Evolutionary conservation across 2,797 vertebrate species (phyloP), one percentile per base, ranked within the genome.

Genomic region (Phrynocephalus forsythii): DNA sequence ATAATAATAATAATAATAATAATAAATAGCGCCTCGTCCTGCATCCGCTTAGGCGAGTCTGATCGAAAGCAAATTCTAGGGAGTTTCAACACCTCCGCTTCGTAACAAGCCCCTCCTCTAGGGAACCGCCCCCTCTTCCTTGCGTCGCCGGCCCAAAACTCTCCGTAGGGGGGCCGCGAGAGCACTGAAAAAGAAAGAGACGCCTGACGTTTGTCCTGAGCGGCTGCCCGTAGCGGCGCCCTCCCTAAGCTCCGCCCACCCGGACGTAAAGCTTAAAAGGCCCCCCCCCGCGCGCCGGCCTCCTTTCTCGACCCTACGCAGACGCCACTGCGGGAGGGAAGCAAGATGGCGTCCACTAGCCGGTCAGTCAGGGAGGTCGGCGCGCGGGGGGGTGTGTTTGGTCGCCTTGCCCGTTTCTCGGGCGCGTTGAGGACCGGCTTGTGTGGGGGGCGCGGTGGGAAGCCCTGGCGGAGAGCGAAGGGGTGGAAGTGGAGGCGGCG

Each of bases 261-360:
- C 0, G 0, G 28, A 6, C 86, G 0, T 44, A 6, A 60, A 33
- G 0, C 20, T 60, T 90, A 86, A 82, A 89, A 75, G 77, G 38
- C 6, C 1, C 15, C 8, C 15, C 8, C 18, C n/a, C n/a, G n/a
- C n/a, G n/a, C 1, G 84, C 26, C 50, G 52, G n/a, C 0, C 0
- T 0, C 0, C 0, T 0, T 0, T 1, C 0, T 0, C 0, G 44
- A 1, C n/a, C 83, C 0, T 1, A 0, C 2, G 1, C 26, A 0
- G 86, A 50, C 1, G 0, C 9, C 0, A 68, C 22, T 0, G 82
- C 1, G 0, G 5, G 15, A 1, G 48, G 1, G 68, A 0, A 71
- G 0, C 0, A 78, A 83, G 0, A 96, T 96, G 96, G 96, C 96
- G 87, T 96, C 96, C 0, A 94, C 95, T 0, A 96, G 96, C 94